Evolutionary conservation across 2,888 invertebrate genomes (phyloP).

Genomic region (Pseudococcus longispinus): DNA sequence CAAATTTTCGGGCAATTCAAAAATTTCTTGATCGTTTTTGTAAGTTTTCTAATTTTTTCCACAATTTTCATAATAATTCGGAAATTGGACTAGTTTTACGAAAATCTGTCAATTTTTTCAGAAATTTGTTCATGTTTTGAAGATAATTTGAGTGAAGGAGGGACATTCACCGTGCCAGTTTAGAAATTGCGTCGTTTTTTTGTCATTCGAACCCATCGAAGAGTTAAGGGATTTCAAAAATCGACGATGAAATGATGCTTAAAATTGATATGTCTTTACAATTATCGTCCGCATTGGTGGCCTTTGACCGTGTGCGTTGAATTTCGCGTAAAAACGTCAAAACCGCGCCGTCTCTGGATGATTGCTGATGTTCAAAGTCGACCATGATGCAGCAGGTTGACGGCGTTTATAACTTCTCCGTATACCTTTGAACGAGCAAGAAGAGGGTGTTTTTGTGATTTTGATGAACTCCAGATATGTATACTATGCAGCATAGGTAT

Average conservation of each 20-base stretch:
- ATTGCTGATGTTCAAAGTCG: background rate
- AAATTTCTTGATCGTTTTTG: too few relatives aligned
- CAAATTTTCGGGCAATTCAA: too few relatives aligned
- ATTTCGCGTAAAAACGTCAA: background rate
- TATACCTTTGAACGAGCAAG: background rate
- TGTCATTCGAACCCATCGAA: background rate
- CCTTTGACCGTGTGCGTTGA: background rate
- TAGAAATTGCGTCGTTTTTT: background rate
- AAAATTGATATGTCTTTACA: constrained; percentile 1
- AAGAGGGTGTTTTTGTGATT: constrained; percentile 27
- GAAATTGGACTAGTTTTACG: too few relatives aligned
- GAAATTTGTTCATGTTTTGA: too few relatives aligned
- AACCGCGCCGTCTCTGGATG: background rate
- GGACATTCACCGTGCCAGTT: too few relatives aligned
- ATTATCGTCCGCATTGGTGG: background rate
- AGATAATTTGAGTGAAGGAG: too few relatives aligned
- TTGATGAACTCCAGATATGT: constrained; percentile 42
- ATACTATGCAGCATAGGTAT: background rate
- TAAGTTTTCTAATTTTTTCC: too few relatives aligned
- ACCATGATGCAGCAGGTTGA: background rate
- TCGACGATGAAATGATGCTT: constrained; percentile 20
- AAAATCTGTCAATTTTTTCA: too few relatives aligned
- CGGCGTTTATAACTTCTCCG: too few relatives aligned
- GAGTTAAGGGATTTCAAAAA: background rate
- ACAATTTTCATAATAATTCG: too few relatives aligned